Base-by-base conservation (phyloP, 2,888 invertebrate species). In the Dorcus parallelipipedus region DNA sequence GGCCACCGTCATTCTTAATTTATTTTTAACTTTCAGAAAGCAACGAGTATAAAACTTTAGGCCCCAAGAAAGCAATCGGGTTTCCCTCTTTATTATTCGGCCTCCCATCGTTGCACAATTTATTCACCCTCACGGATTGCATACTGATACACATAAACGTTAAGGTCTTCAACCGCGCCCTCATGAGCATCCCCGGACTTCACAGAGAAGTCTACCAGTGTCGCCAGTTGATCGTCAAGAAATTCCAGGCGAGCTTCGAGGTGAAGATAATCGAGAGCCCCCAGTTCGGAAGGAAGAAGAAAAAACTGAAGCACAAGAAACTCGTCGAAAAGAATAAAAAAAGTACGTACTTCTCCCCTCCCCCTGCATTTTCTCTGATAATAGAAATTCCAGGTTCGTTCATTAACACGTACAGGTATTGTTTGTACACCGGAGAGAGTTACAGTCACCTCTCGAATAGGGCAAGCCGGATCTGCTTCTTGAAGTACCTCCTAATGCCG, bases 121-220 rank as follows among this genome's bases (percentile, higher is more conserved):
- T 82, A 9, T 74, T 80, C 40, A 83, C 83, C 20, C 66, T 82
- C 58, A 83, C 83, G 20, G 82, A 82, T 72, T 82, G 82, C 64
- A 80, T 82, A 51, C 40, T 72, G 40, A 65, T 72, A n/a, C 61
- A 66, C 6, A 63, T 72, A n/a, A 64, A 65, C 49, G 64, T 64
- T 9, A 48, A 45, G 6, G 43, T 58, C 3, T 67, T 64, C 52
- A 58, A 61, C 48, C 54, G 51, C 17, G 64, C 62, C 2, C 59
- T 66, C 8, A 60, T 60, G 20, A 57, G 56, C n/a, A 55, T 60
- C 5, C 49, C 62, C 9, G 52, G 52, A 1, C 40, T 60, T 9
- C 59, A 61, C 38, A 49, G 51, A 33, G 48, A 41, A 6, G 59
- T 59, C n/a, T 59, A 59, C 20, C 54, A 49, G 38, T 48, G 55